Percentiles rank a stretch among this genome's conserved stretches.
phyloP scores from a whole-genome alignment of 1,140 invertebrate genomes.

The Caerostris darwini region DNA sequence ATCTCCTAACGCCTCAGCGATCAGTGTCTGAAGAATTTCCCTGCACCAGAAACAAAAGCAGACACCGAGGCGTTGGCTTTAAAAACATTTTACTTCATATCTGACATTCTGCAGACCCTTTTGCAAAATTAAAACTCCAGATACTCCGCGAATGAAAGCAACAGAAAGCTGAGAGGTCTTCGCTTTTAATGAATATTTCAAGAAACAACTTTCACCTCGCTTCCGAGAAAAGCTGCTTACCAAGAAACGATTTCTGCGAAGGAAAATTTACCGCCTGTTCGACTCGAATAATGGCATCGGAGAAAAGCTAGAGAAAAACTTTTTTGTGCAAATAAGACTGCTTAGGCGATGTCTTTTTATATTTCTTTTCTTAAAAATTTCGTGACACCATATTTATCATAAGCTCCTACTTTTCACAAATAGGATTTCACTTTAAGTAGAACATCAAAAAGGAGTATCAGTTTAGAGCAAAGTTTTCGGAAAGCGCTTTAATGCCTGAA shows the following conservation, averaged over 20 bases:
- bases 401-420: neutral
- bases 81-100: neutral
- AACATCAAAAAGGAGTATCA: neutral
- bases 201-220: neutral
- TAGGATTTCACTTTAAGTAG: neutral
- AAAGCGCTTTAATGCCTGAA: neutral
- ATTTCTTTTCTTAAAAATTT: neutral
- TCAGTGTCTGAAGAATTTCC: constrained; percentile 14
- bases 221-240: neutral
- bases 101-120: neutral
- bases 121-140: neutral
- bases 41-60: neutral
- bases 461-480: neutral
- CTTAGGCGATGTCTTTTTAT: neutral
- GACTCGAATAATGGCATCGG: neutral
- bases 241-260: neutral
- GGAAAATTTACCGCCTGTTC: constrained; percentile 9
- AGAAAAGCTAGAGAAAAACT: neutral
- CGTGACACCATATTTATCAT: neutral
- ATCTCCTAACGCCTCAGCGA: neutral
- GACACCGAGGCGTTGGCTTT: neutral
- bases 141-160: neutral
- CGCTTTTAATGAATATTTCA: constrained; percentile 33
- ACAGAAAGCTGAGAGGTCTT: neutral
- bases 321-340: neutral